phyloP scores from a whole-genome alignment of 2,113 vertebrate species.

The Grammomys surdaster region DNA sequence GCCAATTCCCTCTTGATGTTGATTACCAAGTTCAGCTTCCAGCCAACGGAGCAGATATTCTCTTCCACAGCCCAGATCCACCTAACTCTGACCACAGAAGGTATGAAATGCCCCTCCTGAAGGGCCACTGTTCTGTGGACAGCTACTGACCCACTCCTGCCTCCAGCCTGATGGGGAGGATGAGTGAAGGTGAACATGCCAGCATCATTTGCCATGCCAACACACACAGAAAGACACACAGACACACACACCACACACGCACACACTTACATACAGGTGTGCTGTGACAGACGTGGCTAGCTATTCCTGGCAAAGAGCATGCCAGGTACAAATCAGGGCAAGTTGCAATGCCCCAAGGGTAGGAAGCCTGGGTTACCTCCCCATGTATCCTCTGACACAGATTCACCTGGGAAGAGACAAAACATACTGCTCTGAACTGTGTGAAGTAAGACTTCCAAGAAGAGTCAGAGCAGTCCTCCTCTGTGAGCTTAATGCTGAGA shows the following conservation, averaged over 20 bases:
- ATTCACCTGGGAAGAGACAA: too few relatives aligned
- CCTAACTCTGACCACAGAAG: accelerated
- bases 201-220: too few relatives aligned
- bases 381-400: not conserved
- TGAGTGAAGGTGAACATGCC: not conserved
- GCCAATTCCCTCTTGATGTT: conserved; percentile 79
- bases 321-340: not conserved
- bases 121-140: not conserved
- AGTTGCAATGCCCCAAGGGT: not conserved
- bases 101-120: conserved; percentile 14
- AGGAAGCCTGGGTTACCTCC: not conserved
- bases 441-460: not conserved
- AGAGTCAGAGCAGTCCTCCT: not conserved
- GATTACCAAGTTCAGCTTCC: conserved; percentile 67
- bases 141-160: not conserved
- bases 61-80: not conserved
- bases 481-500: accelerated
- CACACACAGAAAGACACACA: too few relatives aligned
- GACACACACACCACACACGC: too few relatives aligned
- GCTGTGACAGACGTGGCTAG: not conserved
- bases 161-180: not conserved
- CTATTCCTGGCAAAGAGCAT: not conserved
- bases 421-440: not conserved
- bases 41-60: conserved; percentile 53
- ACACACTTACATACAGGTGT: too few relatives aligned